Conservation (phyloP, 2,888 invertebrate species). For the Onthophagus sagittarius region DNA sequence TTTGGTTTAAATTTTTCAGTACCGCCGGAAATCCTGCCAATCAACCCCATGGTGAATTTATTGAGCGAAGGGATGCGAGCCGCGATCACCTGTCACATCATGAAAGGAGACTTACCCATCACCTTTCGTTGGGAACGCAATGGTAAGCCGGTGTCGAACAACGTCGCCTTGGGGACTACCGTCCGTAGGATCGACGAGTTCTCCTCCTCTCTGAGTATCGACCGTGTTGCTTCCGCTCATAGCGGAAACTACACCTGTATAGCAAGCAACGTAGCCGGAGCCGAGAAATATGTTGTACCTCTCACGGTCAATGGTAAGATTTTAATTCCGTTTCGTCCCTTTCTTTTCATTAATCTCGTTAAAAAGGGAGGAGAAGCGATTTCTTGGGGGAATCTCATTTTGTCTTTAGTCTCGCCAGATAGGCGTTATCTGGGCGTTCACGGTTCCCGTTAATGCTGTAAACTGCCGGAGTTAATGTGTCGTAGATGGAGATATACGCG, state of each 20-base stretch:
- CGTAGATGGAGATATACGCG: constrained; percentile 8
- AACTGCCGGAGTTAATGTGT: constrained; percentile 6
- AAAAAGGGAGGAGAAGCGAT: background rate
- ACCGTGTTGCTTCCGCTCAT: constrained; percentile 78
- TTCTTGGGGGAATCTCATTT: background rate
- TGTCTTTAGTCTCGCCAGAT: background rate
- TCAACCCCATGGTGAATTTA: constrained; percentile 76
- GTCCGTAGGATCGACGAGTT: constrained; percentile 73
- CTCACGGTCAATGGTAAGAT: constrained; percentile 74
- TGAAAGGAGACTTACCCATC: constrained; percentile 89
- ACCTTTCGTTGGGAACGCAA: constrained; percentile 90
- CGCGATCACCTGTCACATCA: constrained; percentile 85
- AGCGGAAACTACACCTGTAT: constrained; percentile 91
- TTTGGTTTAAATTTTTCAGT: constrained; percentile 56
- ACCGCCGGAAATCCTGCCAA: constrained; percentile 80
- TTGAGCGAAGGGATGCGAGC: constrained; percentile 82
- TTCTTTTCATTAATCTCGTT: no score
- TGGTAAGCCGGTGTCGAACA: constrained; percentile 63
- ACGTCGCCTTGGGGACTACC: constrained; percentile 51
- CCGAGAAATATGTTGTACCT: constrained; percentile 72
- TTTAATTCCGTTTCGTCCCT: background rate
- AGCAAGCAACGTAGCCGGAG: constrained; percentile 82
- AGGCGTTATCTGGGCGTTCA: constrained; percentile 2
- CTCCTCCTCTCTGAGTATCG: constrained; percentile 80
- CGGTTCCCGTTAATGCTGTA: background rate